These are phyloP conservation scores for Peromyscus californicus DNA, from an alignment of 2,113 vertebrate species.

Conservation along the genomic window DNA sequence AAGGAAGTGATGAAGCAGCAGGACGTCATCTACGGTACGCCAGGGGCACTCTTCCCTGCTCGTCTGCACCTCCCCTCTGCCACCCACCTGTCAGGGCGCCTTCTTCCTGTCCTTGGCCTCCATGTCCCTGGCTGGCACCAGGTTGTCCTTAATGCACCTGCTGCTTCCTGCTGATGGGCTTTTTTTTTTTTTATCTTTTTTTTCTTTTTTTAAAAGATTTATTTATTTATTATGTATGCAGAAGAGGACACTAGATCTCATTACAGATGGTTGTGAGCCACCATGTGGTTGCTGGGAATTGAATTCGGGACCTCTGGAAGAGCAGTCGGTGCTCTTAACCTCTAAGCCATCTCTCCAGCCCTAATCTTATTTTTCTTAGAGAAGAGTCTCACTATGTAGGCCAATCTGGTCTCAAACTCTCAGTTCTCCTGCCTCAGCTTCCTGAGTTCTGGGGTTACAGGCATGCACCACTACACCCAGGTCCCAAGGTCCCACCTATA, in stretches of 20 bases:
- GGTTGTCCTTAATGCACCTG: background rate
- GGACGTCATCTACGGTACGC: slow-evolving; percentile 96
- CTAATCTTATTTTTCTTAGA: background rate
- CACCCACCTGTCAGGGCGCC: background rate
- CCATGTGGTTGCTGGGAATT: too few relatives aligned
- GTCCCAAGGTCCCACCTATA: background rate
- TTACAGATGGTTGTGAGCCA: too few relatives aligned
- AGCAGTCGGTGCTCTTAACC: too few relatives aligned
- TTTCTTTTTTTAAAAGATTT: too few relatives aligned
- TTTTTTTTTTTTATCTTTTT: background rate
- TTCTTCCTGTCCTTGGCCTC: background rate
- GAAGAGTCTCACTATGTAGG: background rate
- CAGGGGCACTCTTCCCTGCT: background rate
- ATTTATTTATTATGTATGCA: too few relatives aligned
- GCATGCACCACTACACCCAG: background rate
- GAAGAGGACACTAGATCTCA: too few relatives aligned
- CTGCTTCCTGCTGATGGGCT: background rate
- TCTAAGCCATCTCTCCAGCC: too few relatives aligned
- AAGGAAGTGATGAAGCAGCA: slow-evolving; percentile 97
- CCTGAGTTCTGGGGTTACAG: background rate
- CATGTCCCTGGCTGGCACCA: background rate
- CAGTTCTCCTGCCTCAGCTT: background rate
- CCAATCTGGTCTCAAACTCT: background rate
- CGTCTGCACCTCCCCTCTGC: background rate
- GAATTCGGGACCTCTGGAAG: too few relatives aligned